Evolutionary conservation across 2,888 invertebrate genomes (phyloP).

Genomic region (Sceliomorpha sp.): DNA sequence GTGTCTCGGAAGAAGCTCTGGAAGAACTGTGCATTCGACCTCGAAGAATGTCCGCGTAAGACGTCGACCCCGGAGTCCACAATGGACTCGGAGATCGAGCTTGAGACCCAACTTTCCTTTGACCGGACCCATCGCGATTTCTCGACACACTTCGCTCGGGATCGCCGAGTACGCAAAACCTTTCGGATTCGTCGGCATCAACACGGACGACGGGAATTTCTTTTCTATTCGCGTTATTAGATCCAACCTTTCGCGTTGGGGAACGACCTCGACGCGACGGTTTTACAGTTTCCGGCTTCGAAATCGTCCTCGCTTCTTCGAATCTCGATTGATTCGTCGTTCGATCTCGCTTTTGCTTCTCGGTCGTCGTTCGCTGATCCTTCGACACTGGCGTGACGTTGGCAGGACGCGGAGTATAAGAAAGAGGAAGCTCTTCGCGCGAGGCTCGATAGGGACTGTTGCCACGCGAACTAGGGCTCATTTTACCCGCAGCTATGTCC

Average conservation of each 20-base stretch:
- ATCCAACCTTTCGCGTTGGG: conserved; percentile 76
- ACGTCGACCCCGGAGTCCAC: conserved; percentile 87
- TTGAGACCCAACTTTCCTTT: conserved; percentile 52
- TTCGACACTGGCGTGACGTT: conserved; percentile 25
- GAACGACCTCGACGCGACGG: conserved; percentile 81
- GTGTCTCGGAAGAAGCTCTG: conserved; percentile 62
- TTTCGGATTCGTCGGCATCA: conserved; percentile 45
- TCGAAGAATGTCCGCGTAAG: conserved; percentile 90
- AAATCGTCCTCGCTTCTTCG: conserved; percentile 35
- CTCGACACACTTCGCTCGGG: conserved; percentile 10
- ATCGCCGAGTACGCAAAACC: background rate
- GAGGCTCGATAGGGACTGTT: conserved; percentile 71
- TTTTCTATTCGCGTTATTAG: conserved; percentile 26
- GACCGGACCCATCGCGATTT: background rate
- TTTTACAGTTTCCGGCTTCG: conserved; percentile 16
- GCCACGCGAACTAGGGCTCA: conserved; percentile 78
- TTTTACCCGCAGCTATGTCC: conserved; percentile 86
- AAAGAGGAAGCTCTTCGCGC: conserved; percentile 63
- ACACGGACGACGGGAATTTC: conserved; percentile 55
- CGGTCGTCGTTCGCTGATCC: conserved; percentile 21
- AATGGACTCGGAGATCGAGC: conserved; percentile 86
- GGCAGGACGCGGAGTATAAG: conserved; percentile 38
- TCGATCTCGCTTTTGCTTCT: conserved; percentile 17
- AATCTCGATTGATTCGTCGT: conserved; percentile 20
- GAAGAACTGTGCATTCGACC: conserved; percentile 78